Base-by-base conservation (phyloP, 1,140 invertebrate genomes). In the Drosophila triauraria region DNA sequence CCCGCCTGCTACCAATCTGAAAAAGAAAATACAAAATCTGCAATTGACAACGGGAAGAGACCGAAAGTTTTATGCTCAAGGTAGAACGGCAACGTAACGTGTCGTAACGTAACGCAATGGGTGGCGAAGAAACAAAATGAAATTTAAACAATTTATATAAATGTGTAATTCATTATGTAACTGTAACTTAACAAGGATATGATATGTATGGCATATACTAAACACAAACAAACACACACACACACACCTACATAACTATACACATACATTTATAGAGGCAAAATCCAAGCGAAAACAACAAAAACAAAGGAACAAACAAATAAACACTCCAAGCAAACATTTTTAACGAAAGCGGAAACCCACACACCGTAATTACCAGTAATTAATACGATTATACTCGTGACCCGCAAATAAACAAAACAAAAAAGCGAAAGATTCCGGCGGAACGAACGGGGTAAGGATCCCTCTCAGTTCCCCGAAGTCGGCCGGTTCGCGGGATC, bases 131-230 rank as follows among this genome's bases (percentile, higher is more conserved):
- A 59, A 53, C 43, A 60, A 77, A 60, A 72, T 54, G 48, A 79
- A 76, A 71, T 53, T 50, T 78, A 44, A 78, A 59, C 40, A 54
- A 78, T 61, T 77, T 69, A 78, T 78, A 78, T 77, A 78, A 78
- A 77, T 78, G 76, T 79, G 76, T 79, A 79, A 79, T 79, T 84
- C 80, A 75, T 84, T 80, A 80, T 84, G 77, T 84, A 88, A 90
- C 69, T 80, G 79, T 87, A 88, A 84, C 82, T 82, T 82, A 84
- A 90, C 62, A 78, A 50, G 75, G 65, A 84, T 86, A 85, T 78
- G 88, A 85, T 81, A 82, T 78, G 75, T 78, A 78, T 72, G 79
- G 78, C 61, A 91, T 62, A 79, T 63, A 82, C 47, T 43, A 68
- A 69, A 84, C 54, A 76, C 17, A 65, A 20, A 74, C 58, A 82